A percentile compares a stretch with the other conserved stretches of the same genome.
Conservation (phyloP, 2,888 invertebrate species). For the Zaprionus lineosus region DNA sequence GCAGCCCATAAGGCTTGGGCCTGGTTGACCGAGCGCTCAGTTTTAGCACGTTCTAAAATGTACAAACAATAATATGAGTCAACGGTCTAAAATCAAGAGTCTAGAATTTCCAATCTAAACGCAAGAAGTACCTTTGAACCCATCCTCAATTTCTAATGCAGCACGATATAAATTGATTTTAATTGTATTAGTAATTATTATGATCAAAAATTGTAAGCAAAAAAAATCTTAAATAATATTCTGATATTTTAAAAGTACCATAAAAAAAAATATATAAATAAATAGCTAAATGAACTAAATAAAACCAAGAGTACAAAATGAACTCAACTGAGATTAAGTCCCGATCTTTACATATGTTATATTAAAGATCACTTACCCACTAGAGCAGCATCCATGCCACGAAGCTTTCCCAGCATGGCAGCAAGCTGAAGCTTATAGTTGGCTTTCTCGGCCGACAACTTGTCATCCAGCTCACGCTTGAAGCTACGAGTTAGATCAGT, state of each 20-base stretch:
- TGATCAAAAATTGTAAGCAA: conserved; percentile 17
- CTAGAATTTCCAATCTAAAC: neutral
- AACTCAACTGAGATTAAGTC: too few species aligned
- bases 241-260: too few species aligned
- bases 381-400: conserved; percentile 90
- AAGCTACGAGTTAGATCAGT: conserved; percentile 84
- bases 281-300: too few species aligned
- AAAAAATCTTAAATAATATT: neutral
- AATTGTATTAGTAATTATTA: neutral
- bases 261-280: too few species aligned
- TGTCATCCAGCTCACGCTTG: conserved; percentile 86
- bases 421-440: conserved; percentile 89
- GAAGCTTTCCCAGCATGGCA: conserved; percentile 88
- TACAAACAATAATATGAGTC: too few species aligned
- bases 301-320: too few species aligned
- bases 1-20: conserved; percentile 97
- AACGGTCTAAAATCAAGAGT: too few species aligned
- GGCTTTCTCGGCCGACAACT: conserved; percentile 87
- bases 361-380: conserved; percentile 86
- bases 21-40: conserved; percentile 89
- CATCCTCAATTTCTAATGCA: conserved; percentile 81
- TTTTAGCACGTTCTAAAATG: conserved; percentile 86
- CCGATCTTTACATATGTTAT: neutral
- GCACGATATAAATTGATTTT: conserved; percentile 57
- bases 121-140: conserved; percentile 80